Evolutionary conservation across 1,140 invertebrate genomes (phyloP).

Genomic region (Dermatophagoides farinae): DNA sequence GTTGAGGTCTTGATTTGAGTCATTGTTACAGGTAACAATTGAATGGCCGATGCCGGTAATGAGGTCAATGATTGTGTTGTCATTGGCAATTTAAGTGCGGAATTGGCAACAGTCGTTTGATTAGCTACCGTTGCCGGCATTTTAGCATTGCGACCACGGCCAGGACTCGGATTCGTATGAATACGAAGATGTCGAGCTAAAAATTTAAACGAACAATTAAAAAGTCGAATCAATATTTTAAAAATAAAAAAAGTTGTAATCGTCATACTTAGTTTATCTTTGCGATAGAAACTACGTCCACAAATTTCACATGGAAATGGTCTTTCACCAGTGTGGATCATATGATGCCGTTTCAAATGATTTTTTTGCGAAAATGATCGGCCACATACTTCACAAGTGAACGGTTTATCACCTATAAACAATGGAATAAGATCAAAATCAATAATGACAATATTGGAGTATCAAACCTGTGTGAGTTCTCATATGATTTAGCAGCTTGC

Average conservation of each 20-base stretch:
- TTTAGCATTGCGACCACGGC: not conserved
- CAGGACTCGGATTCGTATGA: constrained; percentile 11
- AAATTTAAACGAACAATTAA: not conserved
- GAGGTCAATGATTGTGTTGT: not conserved
- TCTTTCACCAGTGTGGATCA: constrained; percentile 66
- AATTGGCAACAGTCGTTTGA: not conserved
- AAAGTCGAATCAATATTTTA: not conserved
- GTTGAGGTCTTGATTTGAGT: not conserved
- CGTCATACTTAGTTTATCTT: constrained; percentile 49
- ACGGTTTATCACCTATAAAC: constrained; percentile 21
- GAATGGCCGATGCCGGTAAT: constrained; percentile 7
- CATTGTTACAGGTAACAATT: constrained; percentile 14
- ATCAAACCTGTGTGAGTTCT: constrained; percentile 18
- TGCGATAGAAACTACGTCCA: constrained; percentile 61
- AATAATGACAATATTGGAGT: not conserved
- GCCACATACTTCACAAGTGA: constrained; percentile 22
- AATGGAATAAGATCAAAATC: not conserved
- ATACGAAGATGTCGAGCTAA: constrained; percentile 15
- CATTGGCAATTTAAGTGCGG: not conserved
- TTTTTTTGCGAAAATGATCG: constrained; percentile 22
- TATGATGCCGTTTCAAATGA: constrained; percentile 22
- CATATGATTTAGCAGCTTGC: constrained; percentile 22
- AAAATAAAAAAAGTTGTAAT: not conserved
- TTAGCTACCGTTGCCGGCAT: too few species aligned
- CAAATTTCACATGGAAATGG: constrained; percentile 74